phyloP scores from a whole-genome alignment of 1,140 invertebrate genomes.

The Rhagoletis zephyria region DNA sequence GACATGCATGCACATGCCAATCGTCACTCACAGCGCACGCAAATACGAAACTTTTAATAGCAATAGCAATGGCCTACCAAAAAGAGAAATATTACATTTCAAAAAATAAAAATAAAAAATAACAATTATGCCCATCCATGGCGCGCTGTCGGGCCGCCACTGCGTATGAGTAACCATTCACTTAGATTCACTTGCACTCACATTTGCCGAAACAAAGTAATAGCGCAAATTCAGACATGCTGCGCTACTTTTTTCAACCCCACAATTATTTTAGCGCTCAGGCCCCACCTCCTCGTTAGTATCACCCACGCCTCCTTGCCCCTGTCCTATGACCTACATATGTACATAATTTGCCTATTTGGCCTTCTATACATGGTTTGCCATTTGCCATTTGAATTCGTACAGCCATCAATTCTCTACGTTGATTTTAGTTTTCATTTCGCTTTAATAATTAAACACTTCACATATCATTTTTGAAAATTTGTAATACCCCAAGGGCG shows the following conservation, averaged over 20 bases:
- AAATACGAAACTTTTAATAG: not conserved
- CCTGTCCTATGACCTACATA: no score
- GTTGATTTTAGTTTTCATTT: constrained; percentile 12
- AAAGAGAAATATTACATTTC: no score
- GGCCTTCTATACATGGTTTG: not conserved
- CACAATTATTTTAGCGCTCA: not conserved
- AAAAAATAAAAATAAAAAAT: no score
- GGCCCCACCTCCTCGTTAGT: not conserved
- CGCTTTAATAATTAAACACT: constrained; percentile 19
- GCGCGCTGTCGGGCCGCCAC: not conserved
- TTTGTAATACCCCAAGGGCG: not conserved
- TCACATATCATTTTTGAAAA: not conserved
- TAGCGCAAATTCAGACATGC: constrained; percentile 3
- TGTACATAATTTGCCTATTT: no score
- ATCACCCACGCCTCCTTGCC: no score
- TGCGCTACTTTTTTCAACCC: constrained; percentile 18
- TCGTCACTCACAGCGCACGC: constrained; percentile 9
- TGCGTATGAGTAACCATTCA: constrained; percentile 24
- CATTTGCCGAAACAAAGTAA: not conserved
- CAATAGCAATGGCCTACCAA: not conserved
- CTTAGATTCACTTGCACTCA: not conserved
- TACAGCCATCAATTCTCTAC: not conserved
- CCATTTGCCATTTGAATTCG: not conserved
- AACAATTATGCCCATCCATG: constrained; percentile 35
- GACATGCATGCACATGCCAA: not conserved